Evolutionary conservation across 2,113 vertebrate genomes (phyloP).

Genomic region (Nematolebias whitei): DNA sequence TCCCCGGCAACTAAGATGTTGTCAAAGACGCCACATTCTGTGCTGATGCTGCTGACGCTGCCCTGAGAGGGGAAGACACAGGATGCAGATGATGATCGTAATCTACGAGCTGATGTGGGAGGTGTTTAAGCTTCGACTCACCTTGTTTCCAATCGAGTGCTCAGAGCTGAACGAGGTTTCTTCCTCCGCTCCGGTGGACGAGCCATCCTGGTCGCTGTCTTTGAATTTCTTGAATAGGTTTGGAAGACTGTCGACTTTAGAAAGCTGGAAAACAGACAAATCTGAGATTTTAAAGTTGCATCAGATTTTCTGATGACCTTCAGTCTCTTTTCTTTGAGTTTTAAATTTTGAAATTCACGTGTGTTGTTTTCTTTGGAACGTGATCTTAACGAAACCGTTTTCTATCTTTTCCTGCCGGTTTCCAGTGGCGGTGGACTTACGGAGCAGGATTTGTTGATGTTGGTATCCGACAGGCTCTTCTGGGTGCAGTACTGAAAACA

Average conservation of each 20-base stretch:
- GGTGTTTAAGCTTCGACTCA: constrained; percentile 59
- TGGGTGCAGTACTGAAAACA: constrained; percentile 59
- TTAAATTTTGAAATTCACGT: too few relatives aligned
- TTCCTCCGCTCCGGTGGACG: constrained; percentile 63
- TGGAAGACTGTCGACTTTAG: constrained; percentile 79
- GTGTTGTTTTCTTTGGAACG: background rate
- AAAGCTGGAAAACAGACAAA: constrained; percentile 67
- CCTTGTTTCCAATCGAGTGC: constrained; percentile 56
- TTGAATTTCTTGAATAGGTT: constrained; percentile 71
- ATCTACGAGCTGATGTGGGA: background rate
- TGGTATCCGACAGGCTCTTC: constrained; percentile 89
- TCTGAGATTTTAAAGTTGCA: too few relatives aligned
- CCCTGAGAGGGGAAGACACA: constrained; percentile 42
- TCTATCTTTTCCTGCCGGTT: background rate
- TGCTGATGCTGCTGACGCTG: constrained; percentile 84
- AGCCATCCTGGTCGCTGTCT: constrained; percentile 66
- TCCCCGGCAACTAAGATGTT: constrained; percentile 79
- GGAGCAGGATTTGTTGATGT: constrained; percentile 79
- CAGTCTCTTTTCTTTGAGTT: too few relatives aligned
- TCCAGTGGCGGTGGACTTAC: constrained; percentile 60
- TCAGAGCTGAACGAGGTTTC: constrained; percentile 61
- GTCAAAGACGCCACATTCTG: constrained; percentile 79
- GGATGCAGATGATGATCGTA: background rate
- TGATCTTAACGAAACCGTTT: too few relatives aligned
- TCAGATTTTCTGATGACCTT: background rate